Conservation (phyloP, 92 coral and sea anemone species). For the Diadumene lineata region DNA sequence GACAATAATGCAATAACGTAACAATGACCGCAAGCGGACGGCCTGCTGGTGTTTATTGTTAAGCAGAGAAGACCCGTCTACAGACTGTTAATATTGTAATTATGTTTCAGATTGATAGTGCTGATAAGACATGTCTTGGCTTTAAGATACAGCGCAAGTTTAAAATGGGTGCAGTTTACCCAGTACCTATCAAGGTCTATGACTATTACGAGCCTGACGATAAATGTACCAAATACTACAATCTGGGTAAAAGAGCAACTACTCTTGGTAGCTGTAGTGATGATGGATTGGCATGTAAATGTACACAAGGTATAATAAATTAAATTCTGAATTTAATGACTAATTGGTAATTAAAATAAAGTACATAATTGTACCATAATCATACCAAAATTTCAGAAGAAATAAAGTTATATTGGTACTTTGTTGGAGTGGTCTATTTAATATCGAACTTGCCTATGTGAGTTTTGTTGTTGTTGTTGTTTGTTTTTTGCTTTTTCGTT, state of each 20-base stretch:
- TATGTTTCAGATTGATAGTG: slow-evolving; percentile 61
- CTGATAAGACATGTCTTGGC: slow-evolving; percentile 51
- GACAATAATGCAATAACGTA: no score
- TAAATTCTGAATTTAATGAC: no score
- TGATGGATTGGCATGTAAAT: slow-evolving; percentile 55
- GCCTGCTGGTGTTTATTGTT: no score
- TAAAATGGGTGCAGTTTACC: slow-evolving; percentile 80
- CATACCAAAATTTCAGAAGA: no score
- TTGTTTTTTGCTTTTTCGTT: no score
- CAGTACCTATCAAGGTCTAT: slow-evolving; percentile 93
- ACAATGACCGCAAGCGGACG: no score
- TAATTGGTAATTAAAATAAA: no score
- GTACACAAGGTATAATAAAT: slow-evolving; percentile 87
- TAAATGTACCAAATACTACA: slow-evolving; percentile 77
- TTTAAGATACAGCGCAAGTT: slow-evolving; percentile 56
- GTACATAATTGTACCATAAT: no score
- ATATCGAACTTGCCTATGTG: no score
- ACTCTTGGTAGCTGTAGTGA: slow-evolving; percentile 70
- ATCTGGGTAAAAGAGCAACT: slow-evolving; percentile 58
- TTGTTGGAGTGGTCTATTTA: no score
- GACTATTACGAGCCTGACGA: slow-evolving; percentile 95
- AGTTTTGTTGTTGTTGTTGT: no score
- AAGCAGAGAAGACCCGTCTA: neutral
- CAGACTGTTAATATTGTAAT: neutral
- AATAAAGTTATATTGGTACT: no score